A percentile compares a stretch with the other conserved stretches of the same genome.
These are phyloP conservation scores for Macrostomum cliftonense DNA, from an alignment of 2,888 invertebrate genomes.

Conservation along the genomic window DNA sequence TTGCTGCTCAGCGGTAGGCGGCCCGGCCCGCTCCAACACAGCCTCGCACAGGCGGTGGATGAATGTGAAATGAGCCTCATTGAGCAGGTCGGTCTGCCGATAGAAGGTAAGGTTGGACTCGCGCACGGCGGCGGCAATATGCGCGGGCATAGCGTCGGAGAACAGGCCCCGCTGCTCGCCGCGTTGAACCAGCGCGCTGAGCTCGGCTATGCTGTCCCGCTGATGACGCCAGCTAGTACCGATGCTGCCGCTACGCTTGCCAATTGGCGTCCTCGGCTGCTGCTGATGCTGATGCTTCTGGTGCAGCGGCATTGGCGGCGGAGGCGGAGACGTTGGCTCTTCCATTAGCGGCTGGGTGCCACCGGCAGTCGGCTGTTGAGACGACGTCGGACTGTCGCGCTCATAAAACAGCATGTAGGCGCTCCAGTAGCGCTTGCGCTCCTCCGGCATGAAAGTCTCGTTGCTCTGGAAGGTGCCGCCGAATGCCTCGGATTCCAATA, in stretches of 20 bases:
- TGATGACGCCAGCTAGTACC: not conserved
- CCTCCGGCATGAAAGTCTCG: constrained; percentile 37
- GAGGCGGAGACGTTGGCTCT: not conserved
- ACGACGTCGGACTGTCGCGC: constrained; percentile 20
- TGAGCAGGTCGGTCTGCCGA: constrained; percentile 39
- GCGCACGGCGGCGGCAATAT: constrained; percentile 34
- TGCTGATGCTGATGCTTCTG: no score
- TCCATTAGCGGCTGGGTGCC: not conserved
- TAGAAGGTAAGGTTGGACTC: constrained; percentile 40
- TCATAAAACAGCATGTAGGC: constrained; percentile 43
- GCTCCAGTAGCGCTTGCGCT: constrained; percentile 42
- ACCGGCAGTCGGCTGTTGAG: not conserved
- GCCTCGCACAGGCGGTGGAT: constrained; percentile 25
- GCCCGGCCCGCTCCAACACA: not conserved
- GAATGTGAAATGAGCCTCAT: constrained; percentile 38
- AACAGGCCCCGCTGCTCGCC: constrained; percentile 39
- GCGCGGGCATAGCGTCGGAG: constrained; percentile 34
- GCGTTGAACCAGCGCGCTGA: constrained; percentile 40
- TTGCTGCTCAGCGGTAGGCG: not conserved
- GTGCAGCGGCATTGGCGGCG: not conserved
- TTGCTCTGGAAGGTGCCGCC: constrained; percentile 40
- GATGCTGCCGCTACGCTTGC: not conserved
- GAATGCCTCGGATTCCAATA: constrained; percentile 41
- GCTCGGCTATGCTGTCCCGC: constrained; percentile 38
- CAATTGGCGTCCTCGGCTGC: not conserved